Conservation (phyloP, 2,113 vertebrate genomes). For the Urocitellus parryii region DNA sequence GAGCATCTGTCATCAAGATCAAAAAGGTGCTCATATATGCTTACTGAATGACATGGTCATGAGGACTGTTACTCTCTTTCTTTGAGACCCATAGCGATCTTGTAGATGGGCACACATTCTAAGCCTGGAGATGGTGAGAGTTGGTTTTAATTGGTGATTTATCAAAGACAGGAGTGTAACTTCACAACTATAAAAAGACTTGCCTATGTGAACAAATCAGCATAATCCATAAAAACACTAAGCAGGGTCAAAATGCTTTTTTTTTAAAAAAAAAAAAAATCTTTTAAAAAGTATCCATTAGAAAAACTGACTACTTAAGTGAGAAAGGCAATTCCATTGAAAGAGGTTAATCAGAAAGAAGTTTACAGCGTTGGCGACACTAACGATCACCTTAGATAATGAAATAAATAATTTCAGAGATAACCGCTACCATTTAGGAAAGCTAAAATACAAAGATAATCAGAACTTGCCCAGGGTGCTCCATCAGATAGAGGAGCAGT, state of each 20-base stretch:
- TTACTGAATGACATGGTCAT: background rate
- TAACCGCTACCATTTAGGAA: background rate
- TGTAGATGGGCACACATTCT: background rate
- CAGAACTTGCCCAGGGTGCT: background rate
- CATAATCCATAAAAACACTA: background rate
- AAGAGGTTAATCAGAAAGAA: conserved; percentile 24
- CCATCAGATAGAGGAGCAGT: background rate
- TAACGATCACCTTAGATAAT: background rate
- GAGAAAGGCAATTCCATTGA: background rate
- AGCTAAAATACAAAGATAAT: background rate
- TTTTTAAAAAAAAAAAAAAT: background rate
- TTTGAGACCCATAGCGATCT: background rate
- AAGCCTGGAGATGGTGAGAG: background rate
- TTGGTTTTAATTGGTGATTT: background rate
- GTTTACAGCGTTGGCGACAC: background rate
- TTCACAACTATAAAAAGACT: background rate
- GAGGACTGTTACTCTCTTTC: background rate
- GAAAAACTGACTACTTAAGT: conserved; percentile 11
- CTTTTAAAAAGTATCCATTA: background rate
- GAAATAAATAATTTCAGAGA: background rate
- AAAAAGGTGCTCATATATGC: background rate
- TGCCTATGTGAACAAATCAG: conserved; percentile 1
- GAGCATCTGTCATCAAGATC: background rate
- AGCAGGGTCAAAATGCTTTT: background rate
- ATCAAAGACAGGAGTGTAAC: background rate